Conservation (phyloP, 2,113 vertebrate genomes). For the Meleagris gallopavo region DNA sequence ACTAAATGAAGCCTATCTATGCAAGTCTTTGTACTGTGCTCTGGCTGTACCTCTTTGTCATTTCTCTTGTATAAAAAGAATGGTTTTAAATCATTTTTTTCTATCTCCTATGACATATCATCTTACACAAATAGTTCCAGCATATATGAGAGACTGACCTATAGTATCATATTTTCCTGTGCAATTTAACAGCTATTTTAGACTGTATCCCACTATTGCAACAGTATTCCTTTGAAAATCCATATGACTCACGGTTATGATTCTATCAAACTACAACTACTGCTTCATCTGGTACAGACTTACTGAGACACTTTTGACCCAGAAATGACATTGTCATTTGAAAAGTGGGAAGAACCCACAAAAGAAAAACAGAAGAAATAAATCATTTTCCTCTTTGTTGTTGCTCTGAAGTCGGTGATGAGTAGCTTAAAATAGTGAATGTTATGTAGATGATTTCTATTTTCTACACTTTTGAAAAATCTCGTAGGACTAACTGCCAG, state of each 20-base stretch:
- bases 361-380: neutral
- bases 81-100: constrained; percentile 18
- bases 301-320: constrained; percentile 28
- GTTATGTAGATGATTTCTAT: too few species aligned
- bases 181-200: constrained; percentile 50
- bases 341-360: neutral
- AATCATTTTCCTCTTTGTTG: neutral
- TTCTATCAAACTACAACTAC: constrained; percentile 13
- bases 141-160: constrained; percentile 16
- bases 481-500: neutral
- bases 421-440: neutral
- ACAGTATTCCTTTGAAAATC: constrained; percentile 13
- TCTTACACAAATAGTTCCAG: constrained; percentile 26
- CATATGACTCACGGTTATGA: neutral
- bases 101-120: constrained; percentile 8
- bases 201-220: neutral
- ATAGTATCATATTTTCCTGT: neutral
- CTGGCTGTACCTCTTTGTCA: neutral
- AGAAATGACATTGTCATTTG: neutral
- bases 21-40: neutral
- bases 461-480: neutral
- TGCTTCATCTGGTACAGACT: neutral
- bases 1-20: neutral
- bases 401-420: neutral
- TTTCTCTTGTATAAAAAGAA: neutral